These are phyloP conservation scores for Garrulus glandarius DNA, from an alignment of 2,797 vertebrate species.

Conservation along the genomic window DNA sequence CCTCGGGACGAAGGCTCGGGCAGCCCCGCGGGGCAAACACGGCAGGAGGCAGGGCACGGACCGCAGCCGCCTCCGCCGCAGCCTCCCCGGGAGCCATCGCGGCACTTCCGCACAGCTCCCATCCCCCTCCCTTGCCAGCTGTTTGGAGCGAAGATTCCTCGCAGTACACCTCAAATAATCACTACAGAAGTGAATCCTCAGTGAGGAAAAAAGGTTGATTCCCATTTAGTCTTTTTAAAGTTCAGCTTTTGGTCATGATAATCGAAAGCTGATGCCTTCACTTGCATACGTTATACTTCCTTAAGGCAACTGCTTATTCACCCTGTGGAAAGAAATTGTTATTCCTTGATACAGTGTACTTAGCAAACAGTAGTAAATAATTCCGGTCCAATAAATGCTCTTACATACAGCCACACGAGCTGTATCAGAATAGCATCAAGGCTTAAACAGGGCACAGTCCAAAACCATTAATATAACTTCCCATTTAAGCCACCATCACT, in stretches of 20 bases:
- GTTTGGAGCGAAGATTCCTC: rapidly evolving
- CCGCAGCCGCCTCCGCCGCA: neutral
- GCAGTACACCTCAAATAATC: rapidly evolving
- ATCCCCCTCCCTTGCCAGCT: no score
- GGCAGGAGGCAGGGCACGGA: neutral
- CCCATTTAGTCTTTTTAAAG: rapidly evolving
- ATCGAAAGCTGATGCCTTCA: neutral
- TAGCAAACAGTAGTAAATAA: rapidly evolving
- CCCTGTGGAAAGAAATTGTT: rapidly evolving
- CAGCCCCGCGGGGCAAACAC: neutral
- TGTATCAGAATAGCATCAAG: rapidly evolving
- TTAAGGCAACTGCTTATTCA: neutral
- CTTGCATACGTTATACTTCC: rapidly evolving
- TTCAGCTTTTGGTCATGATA: neutral
- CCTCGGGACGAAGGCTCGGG: rapidly evolving
- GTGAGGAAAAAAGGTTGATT: rapidly evolving
- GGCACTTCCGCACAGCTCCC: no score
- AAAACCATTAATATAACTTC: rapidly evolving
- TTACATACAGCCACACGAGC: rapidly evolving
- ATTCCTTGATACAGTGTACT: rapidly evolving
- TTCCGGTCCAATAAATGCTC: rapidly evolving
- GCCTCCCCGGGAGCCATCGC: no score
- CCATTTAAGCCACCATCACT: rapidly evolving
- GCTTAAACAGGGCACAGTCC: rapidly evolving
- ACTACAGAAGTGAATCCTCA: rapidly evolving